Evolutionary conservation across 2,113 vertebrate species (phyloP), one percentile per base, ranked within the genome.

Genomic region (Engystomops pustulosus): DNA sequence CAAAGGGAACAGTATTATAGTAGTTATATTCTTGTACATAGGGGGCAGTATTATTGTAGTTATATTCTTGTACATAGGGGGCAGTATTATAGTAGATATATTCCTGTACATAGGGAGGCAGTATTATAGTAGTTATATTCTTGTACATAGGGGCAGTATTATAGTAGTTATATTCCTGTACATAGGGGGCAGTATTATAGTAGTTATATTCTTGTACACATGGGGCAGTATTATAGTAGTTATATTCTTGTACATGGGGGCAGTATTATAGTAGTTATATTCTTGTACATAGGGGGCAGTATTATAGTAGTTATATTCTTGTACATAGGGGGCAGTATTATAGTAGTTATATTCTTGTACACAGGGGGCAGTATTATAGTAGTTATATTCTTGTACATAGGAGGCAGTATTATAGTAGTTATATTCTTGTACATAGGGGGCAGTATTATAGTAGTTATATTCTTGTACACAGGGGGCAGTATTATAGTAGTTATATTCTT

Each of bases 361-460:
- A 25, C 27, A 25, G 55, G n/a, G 12, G 23, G n/a, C 10, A 60
- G 23, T 60, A 60, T 27, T 60, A 60, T 60, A 60, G 23, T 60
- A 60, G 55, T 25, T 60, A 60, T 27, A 60, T 34, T 65, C 30
- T 65, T 65, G 27, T 65, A 27, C 14, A 65, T 65, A 65, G 60
- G 60, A 12, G 23, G 53, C 10, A 60, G 55, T 30, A 62, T 30
- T 62, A 62, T 62, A 62, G 25, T 60, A 60, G 27, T 62, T 62
- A 62, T 15, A 62, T 62, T 62, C 58, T 15, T 62, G 53, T 55
- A 55, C 51, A 60, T 25, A 60, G n/a, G 55, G n/a, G 10, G n/a
- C 9, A 60, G 30, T 67, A 67, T 67, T 67, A 34, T 67, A 67
- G 62, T 67, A 67, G 62, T 34, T 67, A 67, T 67, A 67, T 34